A percentile compares a stretch with the other conserved stretches of the same genome.
These are phyloP conservation scores for Spodoptera exigua DNA, from an alignment of 2,888 invertebrate genomes.

Conservation along the genomic window DNA sequence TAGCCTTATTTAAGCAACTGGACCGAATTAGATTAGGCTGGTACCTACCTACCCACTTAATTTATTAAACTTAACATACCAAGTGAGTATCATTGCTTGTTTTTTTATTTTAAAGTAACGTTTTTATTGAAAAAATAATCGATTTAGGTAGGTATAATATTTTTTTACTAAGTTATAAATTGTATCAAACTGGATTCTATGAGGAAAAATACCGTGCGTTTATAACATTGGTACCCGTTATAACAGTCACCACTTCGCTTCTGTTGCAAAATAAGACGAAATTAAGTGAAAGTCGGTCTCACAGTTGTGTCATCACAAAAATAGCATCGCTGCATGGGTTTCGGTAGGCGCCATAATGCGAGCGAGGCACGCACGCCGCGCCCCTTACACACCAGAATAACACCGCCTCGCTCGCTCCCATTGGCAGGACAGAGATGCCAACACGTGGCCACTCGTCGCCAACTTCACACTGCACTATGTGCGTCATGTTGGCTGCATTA, in stretches of 20 bases:
- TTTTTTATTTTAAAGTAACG: too few relatives aligned
- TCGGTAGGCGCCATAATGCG: slow-evolving; percentile 36
- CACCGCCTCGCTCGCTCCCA: slow-evolving; percentile 58
- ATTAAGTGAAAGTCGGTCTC: slow-evolving; percentile 68
- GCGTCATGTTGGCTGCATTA: slow-evolving; percentile 87
- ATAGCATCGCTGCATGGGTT: slow-evolving; percentile 57
- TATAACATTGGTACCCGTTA: slow-evolving; percentile 26
- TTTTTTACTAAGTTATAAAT: too few relatives aligned
- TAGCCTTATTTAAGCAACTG: slow-evolving; percentile 19
- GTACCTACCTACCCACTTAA: too few relatives aligned
- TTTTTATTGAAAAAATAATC: background rate
- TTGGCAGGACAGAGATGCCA: slow-evolving; percentile 61
- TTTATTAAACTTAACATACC: too few relatives aligned
- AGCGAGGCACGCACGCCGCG: slow-evolving; percentile 46
- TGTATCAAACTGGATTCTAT: too few relatives aligned
- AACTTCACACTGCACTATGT: slow-evolving; percentile 78
- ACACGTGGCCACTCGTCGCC: slow-evolving; percentile 58
- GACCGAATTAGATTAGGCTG: slow-evolving; percentile 49
- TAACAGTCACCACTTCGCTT: slow-evolving; percentile 40
- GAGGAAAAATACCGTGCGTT: slow-evolving; percentile 30
- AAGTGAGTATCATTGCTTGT: too few relatives aligned
- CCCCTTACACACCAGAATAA: slow-evolving; percentile 50
- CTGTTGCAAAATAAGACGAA: slow-evolving; percentile 59
- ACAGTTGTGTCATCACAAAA: slow-evolving; percentile 65
- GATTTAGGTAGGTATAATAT: too few relatives aligned